Conservation (phyloP, 2,113 vertebrate genomes). For the Turnix velox region DNA sequence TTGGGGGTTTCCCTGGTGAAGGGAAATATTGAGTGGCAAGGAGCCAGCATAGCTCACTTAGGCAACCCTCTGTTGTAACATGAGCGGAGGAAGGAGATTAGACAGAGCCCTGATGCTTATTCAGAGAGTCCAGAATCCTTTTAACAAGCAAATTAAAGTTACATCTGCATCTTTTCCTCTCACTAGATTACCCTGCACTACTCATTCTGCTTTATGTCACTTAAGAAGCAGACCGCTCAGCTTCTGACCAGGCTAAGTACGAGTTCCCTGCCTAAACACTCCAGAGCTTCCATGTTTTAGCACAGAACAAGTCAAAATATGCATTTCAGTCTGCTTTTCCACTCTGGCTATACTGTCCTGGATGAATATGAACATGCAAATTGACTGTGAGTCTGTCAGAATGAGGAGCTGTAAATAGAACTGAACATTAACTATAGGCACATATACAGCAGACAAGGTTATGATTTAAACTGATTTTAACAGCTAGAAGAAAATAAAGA, state of each 20-base stretch:
- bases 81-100: slow-evolving; percentile 45
- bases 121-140: slow-evolving; percentile 23
- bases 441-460: neutral
- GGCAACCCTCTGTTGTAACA: slow-evolving; percentile 54
- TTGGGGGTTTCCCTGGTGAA: slow-evolving; percentile 55
- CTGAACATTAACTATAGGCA: neutral
- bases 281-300: neutral
- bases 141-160: slow-evolving; percentile 22
- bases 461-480: neutral
- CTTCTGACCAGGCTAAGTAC: neutral
- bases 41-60: slow-evolving; percentile 51
- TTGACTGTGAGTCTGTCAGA: neutral
- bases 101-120: slow-evolving; percentile 24
- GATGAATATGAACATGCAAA: rapidly evolving
- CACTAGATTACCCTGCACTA: neutral
- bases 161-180: neutral
- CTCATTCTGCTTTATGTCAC: neutral
- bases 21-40: slow-evolving; percentile 61
- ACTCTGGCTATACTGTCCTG: neutral
- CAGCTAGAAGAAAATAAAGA: neutral
- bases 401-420: neutral
- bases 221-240: neutral
- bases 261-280: neutral
- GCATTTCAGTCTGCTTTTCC: neutral
- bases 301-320: neutral